Evolutionary conservation across 2,113 vertebrate genomes (phyloP), one percentile per base, ranked within the genome.

Genomic region (Gadus chalcogrammus): DNA sequence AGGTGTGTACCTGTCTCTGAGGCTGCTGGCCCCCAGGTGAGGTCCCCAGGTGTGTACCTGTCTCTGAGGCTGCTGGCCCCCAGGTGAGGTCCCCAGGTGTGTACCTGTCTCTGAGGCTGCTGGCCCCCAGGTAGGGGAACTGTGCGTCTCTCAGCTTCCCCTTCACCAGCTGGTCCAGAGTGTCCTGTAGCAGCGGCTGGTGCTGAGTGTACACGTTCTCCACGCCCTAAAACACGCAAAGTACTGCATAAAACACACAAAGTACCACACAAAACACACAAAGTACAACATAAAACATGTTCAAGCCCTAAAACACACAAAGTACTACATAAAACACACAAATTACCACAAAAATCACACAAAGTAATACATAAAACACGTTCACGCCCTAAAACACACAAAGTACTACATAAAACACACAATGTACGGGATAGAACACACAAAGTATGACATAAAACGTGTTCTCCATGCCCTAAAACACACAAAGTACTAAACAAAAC

Each of bases 181-280:
- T 98, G 75, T 99, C 95, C 0, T 96, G 94, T 0, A 99, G 91
- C 38, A 98, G 91, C 5, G 97, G 97, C 69, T 96, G 95, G 86
- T 99, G 97, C 75, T 99, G 97, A 0, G 97, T 95, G 73, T 98
- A 98, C 1, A 99, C 94, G 0, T 98, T 99, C 88, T 99, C 96
- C 1, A 99, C 95, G 0, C 97, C 97, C 97, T 98, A 67, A n/a
- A 67, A 74, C 22, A 76, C 62, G 66, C 42, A 71, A 17, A 77
- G 17, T 48, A 56, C 60, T 48, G 68, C 24, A 68, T 16, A 78
- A 17, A 27, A 98, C 1, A 99, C 94, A 76, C 62, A 68, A 28
- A 69, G 15, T 48, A 56, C 60, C 11, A 48, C 42, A 20, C 20
- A 20, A 20, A 48, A 48, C 42, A 48, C 8, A 13, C 42, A 48